A percentile compares a stretch with the other conserved stretches of the same genome.
Conservation (phyloP, 1,140 invertebrate genomes). For the Zaprionus tsacasi region DNA sequence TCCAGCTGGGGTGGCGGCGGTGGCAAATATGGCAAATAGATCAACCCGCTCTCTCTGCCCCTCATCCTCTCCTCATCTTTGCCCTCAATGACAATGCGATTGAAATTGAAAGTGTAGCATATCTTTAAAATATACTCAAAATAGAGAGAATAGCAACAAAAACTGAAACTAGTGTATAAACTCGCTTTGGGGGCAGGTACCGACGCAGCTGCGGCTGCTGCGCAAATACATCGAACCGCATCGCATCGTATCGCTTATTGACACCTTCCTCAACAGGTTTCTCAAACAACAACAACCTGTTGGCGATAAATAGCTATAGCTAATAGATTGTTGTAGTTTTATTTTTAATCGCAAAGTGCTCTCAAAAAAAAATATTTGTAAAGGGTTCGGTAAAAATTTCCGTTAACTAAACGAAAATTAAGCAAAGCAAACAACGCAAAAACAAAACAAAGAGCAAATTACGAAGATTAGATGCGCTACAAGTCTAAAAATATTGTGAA, state of each 20-base stretch:
- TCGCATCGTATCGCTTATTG: slow-evolving; percentile 4
- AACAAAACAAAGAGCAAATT: not conserved
- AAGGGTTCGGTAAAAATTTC: slow-evolving; percentile 1
- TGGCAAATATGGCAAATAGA: slow-evolving; percentile 17
- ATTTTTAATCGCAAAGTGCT: slow-evolving; percentile 1
- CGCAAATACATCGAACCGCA: not conserved
- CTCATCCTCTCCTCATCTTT: not conserved
- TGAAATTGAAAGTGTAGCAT: slow-evolving; percentile 14
- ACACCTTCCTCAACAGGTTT: slow-evolving; percentile 27
- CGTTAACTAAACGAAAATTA: slow-evolving; percentile 2
- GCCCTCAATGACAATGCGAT: slow-evolving; percentile 1
- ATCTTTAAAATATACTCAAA: slow-evolving; percentile 22
- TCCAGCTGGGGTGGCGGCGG: slow-evolving; percentile 30
- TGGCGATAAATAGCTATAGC: slow-evolving; percentile 3
- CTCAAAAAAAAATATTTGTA: slow-evolving; percentile 2
- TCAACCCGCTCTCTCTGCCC: not conserved
- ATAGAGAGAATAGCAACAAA: slow-evolving; percentile 1
- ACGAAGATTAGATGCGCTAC: not conserved
- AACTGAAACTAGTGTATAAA: not conserved
- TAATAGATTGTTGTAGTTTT: slow-evolving; percentile 1
- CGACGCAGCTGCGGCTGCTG: not conserved
- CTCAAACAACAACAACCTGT: slow-evolving; percentile 4
- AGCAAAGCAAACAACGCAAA: not conserved
- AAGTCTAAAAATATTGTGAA: not conserved
- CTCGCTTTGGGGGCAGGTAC: slow-evolving; percentile 27